Percentiles rank a stretch among this genome's conserved stretches.
phyloP scores from a whole-genome alignment of 2,888 invertebrate genomes.

The Pseudococcus jackbeardsleyi region DNA sequence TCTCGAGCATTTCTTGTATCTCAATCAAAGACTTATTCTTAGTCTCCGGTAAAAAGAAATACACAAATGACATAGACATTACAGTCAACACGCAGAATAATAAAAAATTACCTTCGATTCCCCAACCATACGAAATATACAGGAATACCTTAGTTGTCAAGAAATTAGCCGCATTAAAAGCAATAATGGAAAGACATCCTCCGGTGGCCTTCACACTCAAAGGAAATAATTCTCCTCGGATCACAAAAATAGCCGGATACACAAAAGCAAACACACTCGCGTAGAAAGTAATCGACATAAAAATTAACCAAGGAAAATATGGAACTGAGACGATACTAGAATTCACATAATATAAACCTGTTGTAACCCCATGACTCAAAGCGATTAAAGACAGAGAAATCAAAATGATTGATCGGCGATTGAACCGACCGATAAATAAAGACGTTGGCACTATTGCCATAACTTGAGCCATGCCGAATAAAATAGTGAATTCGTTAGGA shows the following conservation, averaged over 20 bases:
- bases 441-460: neutral
- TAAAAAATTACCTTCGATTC: conserved; percentile 54
- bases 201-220: neutral
- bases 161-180: neutral
- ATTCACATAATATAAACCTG: neutral
- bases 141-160: conserved; percentile 24
- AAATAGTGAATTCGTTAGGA: neutral
- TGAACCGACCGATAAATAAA: neutral
- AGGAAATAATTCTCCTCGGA: conserved; percentile 5
- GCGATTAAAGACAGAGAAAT: neutral
- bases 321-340: neutral
- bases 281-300: neutral
- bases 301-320: conserved; percentile 34
- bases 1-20: conserved; percentile 48
- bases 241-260: neutral
- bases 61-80: conserved; percentile 2
- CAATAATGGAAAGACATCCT: conserved; percentile 4
- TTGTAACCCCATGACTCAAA: neutral
- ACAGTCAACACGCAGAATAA: neutral
- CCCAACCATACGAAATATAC: conserved; percentile 17
- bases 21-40: conserved; percentile 49
- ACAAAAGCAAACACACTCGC: neutral
- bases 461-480: neutral
- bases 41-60: conserved; percentile 56
- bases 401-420: neutral